Conservation (phyloP, 2,797 vertebrate genomes). For the Masticophis lateralis region DNA sequence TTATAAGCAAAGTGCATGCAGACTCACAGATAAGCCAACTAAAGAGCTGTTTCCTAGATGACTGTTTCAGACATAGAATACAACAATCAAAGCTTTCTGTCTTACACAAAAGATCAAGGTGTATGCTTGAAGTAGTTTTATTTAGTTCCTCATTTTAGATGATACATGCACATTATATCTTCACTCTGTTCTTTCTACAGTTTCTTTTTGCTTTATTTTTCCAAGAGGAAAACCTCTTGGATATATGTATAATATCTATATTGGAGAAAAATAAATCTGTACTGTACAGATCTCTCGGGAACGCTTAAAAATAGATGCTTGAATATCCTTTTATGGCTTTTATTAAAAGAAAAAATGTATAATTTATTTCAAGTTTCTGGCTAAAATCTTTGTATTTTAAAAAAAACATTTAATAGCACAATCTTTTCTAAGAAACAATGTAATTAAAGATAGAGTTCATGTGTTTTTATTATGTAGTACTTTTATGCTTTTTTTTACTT, state of each 20-base stretch:
- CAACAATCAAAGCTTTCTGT: slow-evolving; percentile 37
- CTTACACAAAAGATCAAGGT: slow-evolving; percentile 26
- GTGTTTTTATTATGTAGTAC: slow-evolving; percentile 32
- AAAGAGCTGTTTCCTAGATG: slow-evolving; percentile 1
- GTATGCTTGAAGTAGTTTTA: slow-evolving; percentile 4
- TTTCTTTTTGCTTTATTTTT: slow-evolving; percentile 26
- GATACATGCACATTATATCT: neutral
- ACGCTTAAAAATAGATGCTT: neutral
- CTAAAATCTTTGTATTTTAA: neutral
- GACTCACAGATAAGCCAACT: slow-evolving; percentile 25
- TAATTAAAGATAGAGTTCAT: slow-evolving; percentile 6
- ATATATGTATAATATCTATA: slow-evolving; percentile 4
- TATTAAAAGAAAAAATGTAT: neutral
- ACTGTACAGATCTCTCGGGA: neutral
- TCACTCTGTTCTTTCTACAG: slow-evolving; percentile 9
- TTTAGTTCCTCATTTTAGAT: slow-evolving; percentile 19
- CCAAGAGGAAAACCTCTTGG: neutral
- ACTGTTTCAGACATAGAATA: slow-evolving; percentile 27
- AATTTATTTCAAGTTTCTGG: neutral
- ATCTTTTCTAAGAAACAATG: slow-evolving; percentile 1
- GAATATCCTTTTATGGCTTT: neutral
- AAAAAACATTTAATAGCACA: neutral
- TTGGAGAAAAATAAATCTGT: neutral
- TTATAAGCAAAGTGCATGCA: slow-evolving; percentile 47
- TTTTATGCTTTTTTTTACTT: neutral